These are phyloP conservation scores for Lipophrys pholis DNA, from an alignment of 2,113 vertebrate genomes.

Conservation along the genomic window DNA sequence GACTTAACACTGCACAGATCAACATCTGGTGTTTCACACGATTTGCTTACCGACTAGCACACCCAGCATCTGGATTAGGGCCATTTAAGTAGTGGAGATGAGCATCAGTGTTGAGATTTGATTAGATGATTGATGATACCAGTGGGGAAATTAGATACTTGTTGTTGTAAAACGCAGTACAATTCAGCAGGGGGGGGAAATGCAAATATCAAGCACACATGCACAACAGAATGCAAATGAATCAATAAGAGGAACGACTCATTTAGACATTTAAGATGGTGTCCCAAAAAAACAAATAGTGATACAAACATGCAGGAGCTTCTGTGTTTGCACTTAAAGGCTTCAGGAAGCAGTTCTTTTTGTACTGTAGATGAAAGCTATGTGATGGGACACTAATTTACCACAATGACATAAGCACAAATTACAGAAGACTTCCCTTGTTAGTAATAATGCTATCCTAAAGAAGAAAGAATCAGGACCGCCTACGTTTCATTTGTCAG, in stretches of 20 bases:
- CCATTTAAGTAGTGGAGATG: conserved; percentile 13
- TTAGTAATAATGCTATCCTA: neutral
- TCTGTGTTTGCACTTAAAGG: neutral
- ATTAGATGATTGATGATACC: conserved; percentile 47
- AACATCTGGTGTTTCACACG: conserved; percentile 32
- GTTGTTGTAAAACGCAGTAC: neutral
- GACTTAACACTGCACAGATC: conserved; percentile 9
- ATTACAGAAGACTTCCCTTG: neutral
- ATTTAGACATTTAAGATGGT: neutral
- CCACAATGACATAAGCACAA: too few relatives aligned
- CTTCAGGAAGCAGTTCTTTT: neutral
- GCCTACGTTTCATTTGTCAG: neutral
- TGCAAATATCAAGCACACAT: neutral
- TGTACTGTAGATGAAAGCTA: neutral
- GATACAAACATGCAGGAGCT: neutral
- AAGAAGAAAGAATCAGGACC: neutral
- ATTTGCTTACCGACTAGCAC: conserved; percentile 8
- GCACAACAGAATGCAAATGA: conserved; percentile 14
- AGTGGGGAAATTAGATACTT: conserved; percentile 21
- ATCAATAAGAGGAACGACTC: conserved; percentile 13
- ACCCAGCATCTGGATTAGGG: conserved; percentile 21
- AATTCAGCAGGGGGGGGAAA: neutral
- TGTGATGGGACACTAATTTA: conserved; percentile 2
- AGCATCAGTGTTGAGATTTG: conserved; percentile 18
- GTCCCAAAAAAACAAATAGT: neutral